These are phyloP conservation scores for Whitmania pigra DNA, from an alignment of 1,140 invertebrate species.

Conservation along the genomic window DNA sequence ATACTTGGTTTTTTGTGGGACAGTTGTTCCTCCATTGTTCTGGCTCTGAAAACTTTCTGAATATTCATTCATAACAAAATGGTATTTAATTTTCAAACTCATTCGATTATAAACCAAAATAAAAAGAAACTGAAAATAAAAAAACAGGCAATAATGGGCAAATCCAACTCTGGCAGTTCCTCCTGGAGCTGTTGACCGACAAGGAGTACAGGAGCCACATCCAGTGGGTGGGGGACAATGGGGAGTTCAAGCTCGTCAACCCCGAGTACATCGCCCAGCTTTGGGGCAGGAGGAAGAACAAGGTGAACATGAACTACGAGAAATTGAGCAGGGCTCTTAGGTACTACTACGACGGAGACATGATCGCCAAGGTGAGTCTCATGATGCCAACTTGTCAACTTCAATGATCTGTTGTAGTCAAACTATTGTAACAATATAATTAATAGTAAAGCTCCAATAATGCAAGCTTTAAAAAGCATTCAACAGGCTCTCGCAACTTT, in stretches of 20 bases:
- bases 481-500: too few species aligned
- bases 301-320: conserved; percentile 98
- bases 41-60: too few species aligned
- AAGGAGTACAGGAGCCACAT: conserved; percentile 90
- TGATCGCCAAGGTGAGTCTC: conserved; percentile 73
- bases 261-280: conserved; percentile 90
- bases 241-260: conserved; percentile 96
- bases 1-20: too few species aligned
- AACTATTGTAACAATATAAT: too few species aligned
- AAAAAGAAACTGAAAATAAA: too few species aligned
- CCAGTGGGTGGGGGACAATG: conserved; percentile 93
- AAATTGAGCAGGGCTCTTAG: conserved; percentile 85
- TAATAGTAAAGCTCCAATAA: too few species aligned
- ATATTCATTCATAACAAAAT: too few species aligned
- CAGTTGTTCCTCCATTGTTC: too few species aligned
- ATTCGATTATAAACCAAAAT: too few species aligned
- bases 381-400: neutral
- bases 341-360: conserved; percentile 98
- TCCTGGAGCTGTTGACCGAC: conserved; percentile 86
- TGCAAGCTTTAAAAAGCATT: too few species aligned
- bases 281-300: conserved; percentile 94
- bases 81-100: too few species aligned
- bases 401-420: too few species aligned
- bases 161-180: conserved; percentile 78
- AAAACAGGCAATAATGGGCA: conserved; percentile 32